Evolutionary conservation across 1,140 invertebrate species (phyloP), one percentile per base, ranked within the genome.

Genomic region (Drosophila guanche): DNA sequence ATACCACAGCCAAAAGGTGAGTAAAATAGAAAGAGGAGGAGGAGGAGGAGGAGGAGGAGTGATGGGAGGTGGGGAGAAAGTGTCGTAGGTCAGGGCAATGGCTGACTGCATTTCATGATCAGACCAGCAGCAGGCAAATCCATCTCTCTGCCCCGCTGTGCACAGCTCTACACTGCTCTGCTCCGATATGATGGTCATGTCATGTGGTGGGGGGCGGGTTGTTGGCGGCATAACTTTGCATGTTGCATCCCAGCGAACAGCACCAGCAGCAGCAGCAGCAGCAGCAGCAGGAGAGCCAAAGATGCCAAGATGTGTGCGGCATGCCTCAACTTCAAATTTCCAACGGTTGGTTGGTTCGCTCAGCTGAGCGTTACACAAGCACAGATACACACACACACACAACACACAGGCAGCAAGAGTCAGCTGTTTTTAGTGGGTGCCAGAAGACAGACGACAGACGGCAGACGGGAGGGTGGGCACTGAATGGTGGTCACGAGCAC

Each of bases 311-410:
- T 55, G 52, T 55, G 52, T 61, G 63, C 47, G 42, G 47, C 57
- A 58, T 56, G 43, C 42, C 16, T 37, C 33, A 29, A 55, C 43
- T 70, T 54, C 33, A 59, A 71, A 29, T 73, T 73, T 59, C 45
- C 59, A 67, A 79, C 80, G 79, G 66, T 76, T 79, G 76, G 78
- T 70, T 84, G 78, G 61, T 57, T 40, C 46, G 67, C 80, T 69
- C 80, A 84, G 80, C 80, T 84, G 80, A 84, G 80, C 80, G 66
- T 43, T 27, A 45, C 58, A 60, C 67, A 60, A 57, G 56, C 58
- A 65, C 76, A 43, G 47, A 47, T 43, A 69, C 29, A 66, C 51
- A 46, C 16, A 55, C 62, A 52, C 46, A 45, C 29, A 25, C 52
- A 37, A 25, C 52, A 37, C 50, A 54, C 25, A 71, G 7, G 33